These are phyloP conservation scores for Cabera pusaria DNA, from an alignment of 2,888 invertebrate genomes.

Conservation along the genomic window DNA sequence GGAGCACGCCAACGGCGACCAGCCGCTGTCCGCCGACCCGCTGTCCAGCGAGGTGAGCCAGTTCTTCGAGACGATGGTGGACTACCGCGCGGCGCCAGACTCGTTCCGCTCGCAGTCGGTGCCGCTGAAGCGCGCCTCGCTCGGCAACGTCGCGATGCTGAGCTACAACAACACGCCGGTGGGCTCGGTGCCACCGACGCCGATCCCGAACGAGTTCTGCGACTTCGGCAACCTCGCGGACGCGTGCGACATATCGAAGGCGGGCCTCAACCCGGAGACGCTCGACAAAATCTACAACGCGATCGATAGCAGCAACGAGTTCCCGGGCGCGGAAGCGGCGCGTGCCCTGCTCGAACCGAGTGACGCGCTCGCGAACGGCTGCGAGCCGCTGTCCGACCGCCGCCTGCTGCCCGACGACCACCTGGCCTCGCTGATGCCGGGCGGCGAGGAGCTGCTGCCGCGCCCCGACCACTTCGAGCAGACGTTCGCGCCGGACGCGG, in stretches of 20 bases:
- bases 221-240: slow-evolving; percentile 86
- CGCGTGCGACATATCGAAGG: slow-evolving; percentile 78
- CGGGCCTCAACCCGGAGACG: slow-evolving; percentile 83
- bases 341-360: slow-evolving; percentile 57
- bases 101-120: slow-evolving; percentile 90
- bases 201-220: slow-evolving; percentile 88
- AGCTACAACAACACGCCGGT: slow-evolving; percentile 82
- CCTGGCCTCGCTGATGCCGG: slow-evolving; percentile 68
- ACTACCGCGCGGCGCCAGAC: slow-evolving; percentile 68
- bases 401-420: slow-evolving; percentile 66
- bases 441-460: slow-evolving; percentile 56
- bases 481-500: slow-evolving; percentile 52
- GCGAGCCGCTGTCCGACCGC: slow-evolving; percentile 64
- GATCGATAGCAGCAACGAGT: slow-evolving; percentile 79
- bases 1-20: slow-evolving; percentile 73
- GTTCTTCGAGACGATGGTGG: slow-evolving; percentile 77
- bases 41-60: slow-evolving; percentile 85
- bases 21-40: slow-evolving; percentile 74
- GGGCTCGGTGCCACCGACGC: slow-evolving; percentile 87
- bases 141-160: slow-evolving; percentile 62
- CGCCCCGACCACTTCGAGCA: slow-evolving; percentile 61
- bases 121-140: slow-evolving; percentile 86
- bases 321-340: slow-evolving; percentile 57
- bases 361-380: slow-evolving; percentile 63
- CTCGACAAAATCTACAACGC: slow-evolving; percentile 86